A percentile compares a stretch with the other conserved stretches of the same genome.
These are phyloP conservation scores for Aphis gossypii DNA, from an alignment of 1,140 invertebrate genomes.

Conservation along the genomic window DNA sequence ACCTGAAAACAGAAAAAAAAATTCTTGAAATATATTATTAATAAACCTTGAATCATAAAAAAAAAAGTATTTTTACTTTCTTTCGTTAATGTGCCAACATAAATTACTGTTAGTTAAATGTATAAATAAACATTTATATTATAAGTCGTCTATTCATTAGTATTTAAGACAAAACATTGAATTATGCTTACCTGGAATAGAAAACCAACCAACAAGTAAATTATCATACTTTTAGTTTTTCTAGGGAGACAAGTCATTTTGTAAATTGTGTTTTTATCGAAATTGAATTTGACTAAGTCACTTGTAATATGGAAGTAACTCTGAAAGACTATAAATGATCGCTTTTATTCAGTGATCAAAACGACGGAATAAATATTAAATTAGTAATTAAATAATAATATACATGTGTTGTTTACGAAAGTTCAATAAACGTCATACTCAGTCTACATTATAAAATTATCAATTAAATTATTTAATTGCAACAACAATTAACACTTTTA, in stretches of 20 bases:
- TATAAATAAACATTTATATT: background rate
- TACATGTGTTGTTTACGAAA: constrained; percentile 9
- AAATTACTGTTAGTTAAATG: background rate
- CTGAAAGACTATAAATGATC: background rate
- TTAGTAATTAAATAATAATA: background rate
- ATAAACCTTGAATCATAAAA: background rate
- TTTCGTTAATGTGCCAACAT: background rate
- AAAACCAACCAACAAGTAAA: background rate
- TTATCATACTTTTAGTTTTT: background rate
- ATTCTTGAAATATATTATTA: background rate
- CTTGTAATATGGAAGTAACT: background rate
- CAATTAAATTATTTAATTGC: constrained; percentile 7
- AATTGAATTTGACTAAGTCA: background rate
- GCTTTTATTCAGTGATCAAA: background rate
- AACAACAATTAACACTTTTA: background rate
- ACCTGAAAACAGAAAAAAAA: background rate
- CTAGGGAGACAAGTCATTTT: background rate
- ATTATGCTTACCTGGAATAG: background rate
- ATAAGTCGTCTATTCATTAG: background rate
- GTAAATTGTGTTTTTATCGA: too few species aligned
- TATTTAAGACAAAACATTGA: background rate
- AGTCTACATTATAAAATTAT: background rate
- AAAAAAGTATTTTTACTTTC: background rate
- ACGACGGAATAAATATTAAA: background rate
- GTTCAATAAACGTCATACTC: background rate